Evolutionary conservation across 2,888 invertebrate species (phyloP), one percentile per base, ranked within the genome.

Genomic region (Ophraella communa): DNA sequence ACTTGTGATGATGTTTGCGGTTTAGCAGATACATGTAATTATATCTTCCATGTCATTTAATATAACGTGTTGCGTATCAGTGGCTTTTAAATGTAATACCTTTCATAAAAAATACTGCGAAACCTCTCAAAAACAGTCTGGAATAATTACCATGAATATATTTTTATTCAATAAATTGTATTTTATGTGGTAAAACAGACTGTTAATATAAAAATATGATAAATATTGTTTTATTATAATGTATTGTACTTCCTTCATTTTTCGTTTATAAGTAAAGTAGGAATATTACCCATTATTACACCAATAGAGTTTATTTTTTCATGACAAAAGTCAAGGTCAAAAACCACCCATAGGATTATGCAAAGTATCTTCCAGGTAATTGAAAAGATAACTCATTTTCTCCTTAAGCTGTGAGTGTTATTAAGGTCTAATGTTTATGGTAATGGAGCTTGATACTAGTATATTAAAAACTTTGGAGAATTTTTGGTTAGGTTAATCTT

Each of bases 401-500:
- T 23, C 33, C n/a, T 52, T 24, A 23, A 27, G 27, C 33, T 27
- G 30, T 18, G n/a, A 45, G 56, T 21, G 55, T 56, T 60, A 60
- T 64, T 56, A 51, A 52, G 17, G 18, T 42, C 45, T 35, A 49
- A 65, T 51, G 24, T 45, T 30, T 3, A 23, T 39, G 61, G 58
- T 65, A 57, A 62, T 57, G 27, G 18, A 47, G 53, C 55, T 55
- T 62, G 65, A 62, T 57, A 57, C 45, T 7, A 21, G 61, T 45
- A 62, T 61, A 55, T 57, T 61, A 60, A 27, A 1, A 24, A 60
- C 44, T 60, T 59, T 39, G 33, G 18, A 51, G 55, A 55, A 64
- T 56, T 60, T 49, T 58, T 49, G 47, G 49, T 62, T 63, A 66
- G 47, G 49, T 62, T 63, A 66, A 58, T 64, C 23, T 62, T 49